Conservation (phyloP, 2,113 vertebrate species). For the cattle (Bos taurus) region ARS-UCD2.0 NC_037345.1:62312501-62313000, state of each 20-base stretch:
- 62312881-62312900: not conserved
- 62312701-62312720: not conserved
- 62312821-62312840: slow-evolving; percentile 64
- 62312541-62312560: slow-evolving; percentile 51
- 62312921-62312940: not conserved
- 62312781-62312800: slow-evolving; percentile 69
- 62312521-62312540: slow-evolving; percentile 1
- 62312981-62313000: not conserved
- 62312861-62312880: not conserved
- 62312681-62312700: not conserved
- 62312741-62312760: not conserved
- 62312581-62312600: slow-evolving; percentile 66
- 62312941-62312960: not conserved
- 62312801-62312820: slow-evolving; percentile 33
- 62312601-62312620: slow-evolving; percentile 68
- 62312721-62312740: not conserved
- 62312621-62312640: not conserved
- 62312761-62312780: not conserved
- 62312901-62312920: not conserved
- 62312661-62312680: not conserved
- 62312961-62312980: not conserved
- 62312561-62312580: slow-evolving; percentile 69
- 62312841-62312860: not conserved
- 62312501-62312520: slow-evolving; percentile 74
- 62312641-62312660: not conserved